phyloP scores from a whole-genome alignment of 2,888 invertebrate species.

The Therioaphis trifolii region DNA sequence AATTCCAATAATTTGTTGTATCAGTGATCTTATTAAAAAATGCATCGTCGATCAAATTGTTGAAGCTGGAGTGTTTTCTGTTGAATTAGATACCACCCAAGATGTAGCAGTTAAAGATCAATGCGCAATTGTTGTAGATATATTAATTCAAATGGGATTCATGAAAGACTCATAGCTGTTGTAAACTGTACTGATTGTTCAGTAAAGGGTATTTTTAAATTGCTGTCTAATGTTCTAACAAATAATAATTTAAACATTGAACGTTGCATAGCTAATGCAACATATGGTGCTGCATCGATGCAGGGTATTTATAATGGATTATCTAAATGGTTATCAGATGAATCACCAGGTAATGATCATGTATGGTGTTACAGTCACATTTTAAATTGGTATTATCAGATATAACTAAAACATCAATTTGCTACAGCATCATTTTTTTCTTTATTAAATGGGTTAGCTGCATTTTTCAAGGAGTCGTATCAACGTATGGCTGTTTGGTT shows the following conservation, averaged over 20 bases:
- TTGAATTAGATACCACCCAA: constrained; percentile 32
- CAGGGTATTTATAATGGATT: constrained; percentile 64
- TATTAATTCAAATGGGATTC: constrained; percentile 50
- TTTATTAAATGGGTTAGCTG: constrained; percentile 33
- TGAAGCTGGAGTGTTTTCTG: constrained; percentile 29
- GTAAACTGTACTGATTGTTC: constrained; percentile 55
- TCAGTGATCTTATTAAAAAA: constrained; percentile 30
- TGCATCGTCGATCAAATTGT: not conserved
- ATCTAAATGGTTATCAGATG: constrained; percentile 57
- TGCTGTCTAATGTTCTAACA: constrained; percentile 44
- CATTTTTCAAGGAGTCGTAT: constrained; percentile 55
- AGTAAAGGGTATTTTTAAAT: constrained; percentile 56
- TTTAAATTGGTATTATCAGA: no score
- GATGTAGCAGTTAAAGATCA: constrained; percentile 15
- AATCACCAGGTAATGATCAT: constrained; percentile 61
- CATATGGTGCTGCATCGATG: constrained; percentile 65
- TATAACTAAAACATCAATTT: constrained; percentile 41
- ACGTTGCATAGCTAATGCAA: constrained; percentile 64
- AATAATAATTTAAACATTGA: constrained; percentile 46
- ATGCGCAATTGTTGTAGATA: constrained; percentile 63
- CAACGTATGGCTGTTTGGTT: constrained; percentile 56
- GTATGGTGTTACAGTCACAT: constrained; percentile 65
- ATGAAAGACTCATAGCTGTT: constrained; percentile 58
- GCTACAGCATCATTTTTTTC: constrained; percentile 53
- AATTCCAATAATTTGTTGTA: not conserved